Evolutionary conservation across 2,113 vertebrate species (phyloP).

Genomic region (Aldabrachelys gigantea): DNA sequence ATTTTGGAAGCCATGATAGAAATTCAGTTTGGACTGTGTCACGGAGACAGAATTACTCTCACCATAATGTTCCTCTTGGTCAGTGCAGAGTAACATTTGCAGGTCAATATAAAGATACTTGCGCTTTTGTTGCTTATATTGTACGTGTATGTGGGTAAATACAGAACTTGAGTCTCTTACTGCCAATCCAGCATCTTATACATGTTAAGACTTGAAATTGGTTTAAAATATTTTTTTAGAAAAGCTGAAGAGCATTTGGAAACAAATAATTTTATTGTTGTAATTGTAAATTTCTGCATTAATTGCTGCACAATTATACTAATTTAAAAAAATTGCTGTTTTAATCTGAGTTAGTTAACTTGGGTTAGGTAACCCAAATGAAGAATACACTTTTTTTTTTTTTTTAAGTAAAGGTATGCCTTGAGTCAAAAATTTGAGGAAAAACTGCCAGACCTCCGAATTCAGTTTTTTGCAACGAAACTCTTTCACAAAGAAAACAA

Average conservation of each 20-base stretch:
- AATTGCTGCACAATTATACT: too few species aligned
- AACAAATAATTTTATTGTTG: too few species aligned
- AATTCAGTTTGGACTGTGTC: conserved; percentile 37
- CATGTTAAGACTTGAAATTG: not conserved
- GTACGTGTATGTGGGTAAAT: not conserved
- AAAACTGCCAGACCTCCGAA: not conserved
- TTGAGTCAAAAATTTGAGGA: not conserved
- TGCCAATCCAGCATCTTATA: not conserved
- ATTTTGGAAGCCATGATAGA: conserved; percentile 57
- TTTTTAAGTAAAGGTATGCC: not conserved
- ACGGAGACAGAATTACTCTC: conserved; percentile 29
- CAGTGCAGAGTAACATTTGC: not conserved
- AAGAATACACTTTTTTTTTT: not conserved
- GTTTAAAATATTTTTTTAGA: not conserved
- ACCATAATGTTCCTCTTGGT: not conserved
- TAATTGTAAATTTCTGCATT: too few species aligned
- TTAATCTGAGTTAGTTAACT: not conserved
- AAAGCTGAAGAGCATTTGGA: not conserved
- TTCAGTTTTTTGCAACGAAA: not conserved
- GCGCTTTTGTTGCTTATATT: not conserved
- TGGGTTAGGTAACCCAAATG: not conserved
- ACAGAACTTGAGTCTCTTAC: not conserved
- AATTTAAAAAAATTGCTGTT: not conserved
- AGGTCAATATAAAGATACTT: not conserved
- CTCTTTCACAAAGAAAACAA: not conserved